Evolutionary conservation across 2,797 vertebrate species (phyloP).

Genomic region (Paratrypauchen microcephalus): DNA sequence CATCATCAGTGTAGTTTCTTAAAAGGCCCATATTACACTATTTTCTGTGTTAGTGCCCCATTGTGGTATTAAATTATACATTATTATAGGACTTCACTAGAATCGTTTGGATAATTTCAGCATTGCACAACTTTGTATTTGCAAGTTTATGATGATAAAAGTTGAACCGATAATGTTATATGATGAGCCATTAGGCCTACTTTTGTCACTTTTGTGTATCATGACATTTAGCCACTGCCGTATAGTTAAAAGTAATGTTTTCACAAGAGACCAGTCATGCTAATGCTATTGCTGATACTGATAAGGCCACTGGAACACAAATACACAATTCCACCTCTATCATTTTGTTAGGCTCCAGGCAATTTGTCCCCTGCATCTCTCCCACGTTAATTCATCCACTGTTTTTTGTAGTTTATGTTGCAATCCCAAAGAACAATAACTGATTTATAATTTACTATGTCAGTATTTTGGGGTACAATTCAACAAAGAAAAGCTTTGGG

Average conservation of each 20-base stretch:
- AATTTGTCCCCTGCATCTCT: not conserved
- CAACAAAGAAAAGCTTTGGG: slow-evolving; percentile 29
- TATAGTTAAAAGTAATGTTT: not conserved
- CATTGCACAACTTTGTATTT: not conserved
- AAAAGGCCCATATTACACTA: no score
- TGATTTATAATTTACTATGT: slow-evolving; percentile 17
- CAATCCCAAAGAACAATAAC: slow-evolving; percentile 19
- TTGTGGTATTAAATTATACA: no score
- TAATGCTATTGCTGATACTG: not conserved
- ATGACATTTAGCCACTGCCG: not conserved
- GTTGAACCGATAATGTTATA: not conserved
- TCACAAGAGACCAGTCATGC: not conserved
- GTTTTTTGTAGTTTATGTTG: slow-evolving; percentile 13
- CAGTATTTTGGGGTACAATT: slow-evolving; percentile 30
- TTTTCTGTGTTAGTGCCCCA: no score
- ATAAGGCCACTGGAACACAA: not conserved
- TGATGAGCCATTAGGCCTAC: not conserved
- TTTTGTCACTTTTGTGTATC: not conserved
- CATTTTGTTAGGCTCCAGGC: slow-evolving; percentile 1
- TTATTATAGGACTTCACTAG: no score
- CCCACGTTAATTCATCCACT: slow-evolving; percentile 9
- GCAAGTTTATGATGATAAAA: not conserved
- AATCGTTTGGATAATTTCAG: no score
- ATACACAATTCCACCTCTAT: not conserved
- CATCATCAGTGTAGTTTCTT: no score